phyloP scores from a whole-genome alignment of 2,113 vertebrate genomes.

The Microtus pennsylvanicus region DNA sequence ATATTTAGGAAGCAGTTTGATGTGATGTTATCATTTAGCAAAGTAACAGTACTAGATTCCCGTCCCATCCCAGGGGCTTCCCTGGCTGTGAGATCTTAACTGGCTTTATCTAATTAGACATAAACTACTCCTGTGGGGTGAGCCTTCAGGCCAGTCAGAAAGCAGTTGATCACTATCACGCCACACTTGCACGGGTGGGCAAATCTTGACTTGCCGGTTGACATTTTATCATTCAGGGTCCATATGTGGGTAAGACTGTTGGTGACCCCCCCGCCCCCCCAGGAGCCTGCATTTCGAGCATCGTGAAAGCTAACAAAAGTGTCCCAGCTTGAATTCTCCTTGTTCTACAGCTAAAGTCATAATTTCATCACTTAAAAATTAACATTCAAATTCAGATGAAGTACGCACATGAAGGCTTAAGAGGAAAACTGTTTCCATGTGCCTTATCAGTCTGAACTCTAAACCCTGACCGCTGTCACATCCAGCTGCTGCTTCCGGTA shows the following conservation, averaged over 20 bases:
- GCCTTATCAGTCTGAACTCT: background rate
- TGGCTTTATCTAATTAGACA: background rate
- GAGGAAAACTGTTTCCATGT: background rate
- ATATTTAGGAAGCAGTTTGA: background rate
- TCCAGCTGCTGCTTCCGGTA: background rate
- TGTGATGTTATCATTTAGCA: background rate
- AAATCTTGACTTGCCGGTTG: background rate
- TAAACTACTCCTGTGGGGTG: background rate
- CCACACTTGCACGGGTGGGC: background rate
- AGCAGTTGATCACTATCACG: background rate
- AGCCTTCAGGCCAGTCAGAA: background rate
- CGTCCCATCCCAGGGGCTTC: background rate
- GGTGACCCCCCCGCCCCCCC: too few relatives aligned
- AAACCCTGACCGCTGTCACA: background rate
- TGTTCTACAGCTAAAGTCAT: background rate
- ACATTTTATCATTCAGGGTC: background rate
- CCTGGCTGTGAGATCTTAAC: background rate
- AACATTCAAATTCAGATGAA: background rate
- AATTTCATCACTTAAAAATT: slow-evolving; percentile 32
- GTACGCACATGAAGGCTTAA: background rate
- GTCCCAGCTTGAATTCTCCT: background rate
- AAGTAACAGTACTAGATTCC: background rate
- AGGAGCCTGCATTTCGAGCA: background rate
- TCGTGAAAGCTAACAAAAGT: background rate
- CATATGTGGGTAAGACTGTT: background rate